A percentile compares a stretch with the other conserved stretches of the same genome.
phyloP scores from a whole-genome alignment of 2,113 vertebrate genomes.

The Reinhardtius hippoglossoides region DNA sequence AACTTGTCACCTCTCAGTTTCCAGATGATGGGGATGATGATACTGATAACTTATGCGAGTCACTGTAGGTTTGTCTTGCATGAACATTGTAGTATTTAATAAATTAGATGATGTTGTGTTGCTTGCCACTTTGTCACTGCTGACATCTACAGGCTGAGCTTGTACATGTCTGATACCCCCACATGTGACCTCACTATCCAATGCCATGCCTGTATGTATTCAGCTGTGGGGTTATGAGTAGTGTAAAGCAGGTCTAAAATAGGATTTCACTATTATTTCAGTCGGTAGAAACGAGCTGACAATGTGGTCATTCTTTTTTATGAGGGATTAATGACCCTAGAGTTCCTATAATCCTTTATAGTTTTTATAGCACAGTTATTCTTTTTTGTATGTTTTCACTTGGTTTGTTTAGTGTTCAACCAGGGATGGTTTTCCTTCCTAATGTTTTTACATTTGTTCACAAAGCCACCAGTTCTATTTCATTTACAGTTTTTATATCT shows the following conservation, averaged over 20 bases:
- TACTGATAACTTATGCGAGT: too few species aligned
- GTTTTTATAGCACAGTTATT: too few species aligned
- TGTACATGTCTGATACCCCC: slow-evolving; percentile 43
- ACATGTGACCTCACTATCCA: slow-evolving; percentile 33
- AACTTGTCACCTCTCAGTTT: neutral
- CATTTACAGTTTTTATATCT: too few species aligned
- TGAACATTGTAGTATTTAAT: neutral
- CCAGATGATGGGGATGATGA: neutral
- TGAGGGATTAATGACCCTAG: too few species aligned
- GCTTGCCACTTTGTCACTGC: slow-evolving; percentile 56
- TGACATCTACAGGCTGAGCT: slow-evolving; percentile 69
- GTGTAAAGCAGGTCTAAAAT: slow-evolving; percentile 2
- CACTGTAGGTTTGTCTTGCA: neutral
- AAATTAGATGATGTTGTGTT: slow-evolving; percentile 3
- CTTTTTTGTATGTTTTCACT: neutral
- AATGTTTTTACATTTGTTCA: too few species aligned
- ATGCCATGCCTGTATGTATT: slow-evolving; percentile 29
- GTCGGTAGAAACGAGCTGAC: too few species aligned
- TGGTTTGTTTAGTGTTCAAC: neutral
- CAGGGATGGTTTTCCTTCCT: neutral
- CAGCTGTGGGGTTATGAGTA: slow-evolving; percentile 24
- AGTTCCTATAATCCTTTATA: neutral
- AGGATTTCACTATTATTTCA: slow-evolving; percentile 6
- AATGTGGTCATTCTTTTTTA: neutral
- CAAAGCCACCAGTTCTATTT: neutral